A percentile compares a stretch with the other conserved stretches of the same genome.
Evolutionary conservation across 2,797 vertebrate genomes (phyloP).

Genomic region (Channallabes apus): DNA sequence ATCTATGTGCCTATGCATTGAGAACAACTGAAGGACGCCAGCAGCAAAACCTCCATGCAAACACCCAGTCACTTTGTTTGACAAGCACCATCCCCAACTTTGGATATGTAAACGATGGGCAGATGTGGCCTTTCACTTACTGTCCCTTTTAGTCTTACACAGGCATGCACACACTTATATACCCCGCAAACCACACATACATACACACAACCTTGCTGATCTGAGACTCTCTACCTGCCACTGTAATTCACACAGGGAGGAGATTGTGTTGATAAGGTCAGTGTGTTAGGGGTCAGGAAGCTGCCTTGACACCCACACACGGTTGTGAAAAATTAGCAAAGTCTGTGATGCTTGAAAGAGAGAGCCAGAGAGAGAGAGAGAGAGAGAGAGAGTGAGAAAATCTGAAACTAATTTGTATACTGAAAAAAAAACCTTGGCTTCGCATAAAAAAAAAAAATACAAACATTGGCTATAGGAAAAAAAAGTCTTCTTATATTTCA

Average conservation of each 20-base stretch:
- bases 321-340: constrained; percentile 54
- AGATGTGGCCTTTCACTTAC: constrained; percentile 51
- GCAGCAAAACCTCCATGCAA: constrained; percentile 74
- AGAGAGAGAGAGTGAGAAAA: not conserved
- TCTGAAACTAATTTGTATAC: not conserved
- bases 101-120: constrained; percentile 75
- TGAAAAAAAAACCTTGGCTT: not conserved
- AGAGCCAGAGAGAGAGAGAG: constrained; percentile 9
- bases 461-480: no score
- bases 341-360: constrained; percentile 14
- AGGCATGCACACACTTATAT: constrained; percentile 21
- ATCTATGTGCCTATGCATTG: not conserved
- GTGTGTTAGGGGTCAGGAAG: constrained; percentile 52
- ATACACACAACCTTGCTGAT: constrained; percentile 35
- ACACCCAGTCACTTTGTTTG: constrained; percentile 74
- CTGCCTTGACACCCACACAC: constrained; percentile 68
- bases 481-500: no score
- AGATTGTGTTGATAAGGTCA: constrained; percentile 59
- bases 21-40: constrained; percentile 70
- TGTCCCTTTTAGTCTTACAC: constrained; percentile 12
- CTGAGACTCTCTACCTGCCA: constrained; percentile 37
- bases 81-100: constrained; percentile 75
- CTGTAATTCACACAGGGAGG: constrained; percentile 50
- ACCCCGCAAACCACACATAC: constrained; percentile 30
- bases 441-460: no score